Base-by-base conservation (phyloP, 2,113 vertebrate species). In the Formicarius rufipectus region DNA sequence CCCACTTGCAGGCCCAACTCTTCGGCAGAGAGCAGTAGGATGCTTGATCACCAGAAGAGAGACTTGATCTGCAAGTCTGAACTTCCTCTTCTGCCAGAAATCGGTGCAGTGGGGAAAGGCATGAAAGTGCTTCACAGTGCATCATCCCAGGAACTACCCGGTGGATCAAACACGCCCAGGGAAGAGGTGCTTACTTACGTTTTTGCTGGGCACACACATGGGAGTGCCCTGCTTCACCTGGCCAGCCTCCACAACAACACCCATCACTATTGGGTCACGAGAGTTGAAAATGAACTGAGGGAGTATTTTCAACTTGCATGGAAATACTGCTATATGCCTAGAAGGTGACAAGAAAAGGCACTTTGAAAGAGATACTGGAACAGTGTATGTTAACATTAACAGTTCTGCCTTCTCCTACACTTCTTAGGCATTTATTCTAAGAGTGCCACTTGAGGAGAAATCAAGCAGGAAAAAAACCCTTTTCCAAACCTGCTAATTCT, bases 211-310 rank as follows among this genome's bases (percentile, higher is more conserved):
- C 63, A 99, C 99, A 25, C 99, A 99, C 89, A 99, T 96, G 6
- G 98, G 99, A 25, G 99, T 99, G 14, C 99, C 99, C 56, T 99
- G 99, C 52, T 98, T 98, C 78, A 99, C 97, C 53, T 99, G 98
- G 1, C 99, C 99, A 0, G 99, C 99, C 72, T 99, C 99, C 74
- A 99, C 97, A 5, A 92, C 89, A 2, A 99, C 99, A 0, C 99
- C 99, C 98, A 99, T 99, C 93, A 99, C 99, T 80, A 99, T 99
- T 40, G 99, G 99, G 87, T 99, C 99, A 94, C 99, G 98, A 94
- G 99, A 99, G 98, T 99, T 99, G 89, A 99, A 99, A 98, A 99
- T 99, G 95, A 99, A 99, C 97, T 99, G 99, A 76, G 99, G 99
- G 33, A 99, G 98, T 83, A 99, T 98, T 62, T 98, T 98, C 74